phyloP scores from a whole-genome alignment of 2,797 vertebrate species.

The Hoplostethus mediterraneus region DNA sequence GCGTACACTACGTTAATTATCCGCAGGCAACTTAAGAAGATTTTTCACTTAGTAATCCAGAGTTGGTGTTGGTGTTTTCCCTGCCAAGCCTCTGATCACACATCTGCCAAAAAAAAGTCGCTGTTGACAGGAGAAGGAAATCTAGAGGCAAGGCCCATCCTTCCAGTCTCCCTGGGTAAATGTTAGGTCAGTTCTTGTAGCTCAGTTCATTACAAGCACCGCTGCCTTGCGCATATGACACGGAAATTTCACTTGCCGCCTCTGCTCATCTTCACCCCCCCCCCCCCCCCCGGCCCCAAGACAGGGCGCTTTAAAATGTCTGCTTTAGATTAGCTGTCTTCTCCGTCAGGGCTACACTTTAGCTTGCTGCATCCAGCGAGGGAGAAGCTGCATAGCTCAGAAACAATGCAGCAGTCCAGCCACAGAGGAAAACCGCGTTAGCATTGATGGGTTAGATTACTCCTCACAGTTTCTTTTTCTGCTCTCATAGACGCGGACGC shows the following conservation, averaged over 20 bases:
- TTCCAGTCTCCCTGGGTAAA: conserved; percentile 1
- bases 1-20: no score
- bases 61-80: no score
- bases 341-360: conserved; percentile 40
- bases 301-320: conserved; percentile 42
- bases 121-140: conserved; percentile 14
- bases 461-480: conserved; percentile 27
- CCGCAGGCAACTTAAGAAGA: no score
- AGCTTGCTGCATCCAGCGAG: conserved; percentile 25
- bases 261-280: conserved; percentile 32
- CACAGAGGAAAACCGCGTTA: conserved; percentile 10
- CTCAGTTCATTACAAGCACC: conserved; percentile 39
- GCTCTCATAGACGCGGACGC: conserved; percentile 43
- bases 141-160: background rate
- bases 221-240: conserved; percentile 25
- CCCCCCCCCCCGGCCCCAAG: background rate
- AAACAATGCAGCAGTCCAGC: conserved; percentile 51
- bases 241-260: conserved; percentile 40
- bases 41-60: no score
- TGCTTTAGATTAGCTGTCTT: conserved; percentile 52
- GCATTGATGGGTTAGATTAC: conserved; percentile 25
- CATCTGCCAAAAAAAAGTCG: no score
- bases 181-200: conserved; percentile 1
- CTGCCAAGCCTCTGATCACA: no score
- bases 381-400: conserved; percentile 19